These are phyloP conservation scores for Trypoxylon attenuatum DNA, from an alignment of 2,888 invertebrate species.

Conservation along the genomic window DNA sequence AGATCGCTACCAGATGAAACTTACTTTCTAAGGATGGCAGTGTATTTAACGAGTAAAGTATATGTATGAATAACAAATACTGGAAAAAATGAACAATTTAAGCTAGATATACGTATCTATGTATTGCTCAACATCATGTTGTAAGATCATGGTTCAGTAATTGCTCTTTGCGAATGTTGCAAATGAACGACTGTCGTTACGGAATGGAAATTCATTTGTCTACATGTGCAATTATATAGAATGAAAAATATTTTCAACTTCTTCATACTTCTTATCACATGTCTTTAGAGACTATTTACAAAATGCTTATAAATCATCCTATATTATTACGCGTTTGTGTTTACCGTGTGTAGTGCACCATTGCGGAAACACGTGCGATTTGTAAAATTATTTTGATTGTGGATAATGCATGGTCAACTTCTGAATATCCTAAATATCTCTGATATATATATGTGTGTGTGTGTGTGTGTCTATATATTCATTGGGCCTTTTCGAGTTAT, in stretches of 20 bases:
- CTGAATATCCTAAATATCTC: slow-evolving; percentile 5
- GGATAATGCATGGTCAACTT: slow-evolving; percentile 30
- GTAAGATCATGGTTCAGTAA: too few species aligned
- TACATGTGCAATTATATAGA: too few species aligned
- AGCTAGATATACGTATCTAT: too few species aligned
- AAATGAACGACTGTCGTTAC: too few species aligned
- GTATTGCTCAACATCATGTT: too few species aligned
- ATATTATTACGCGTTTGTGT: too few species aligned
- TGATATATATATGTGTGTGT: slow-evolving; percentile 9
- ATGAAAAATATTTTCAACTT: neutral
- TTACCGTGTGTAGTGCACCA: slow-evolving; percentile 17
- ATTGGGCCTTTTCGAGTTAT: slow-evolving; percentile 1
- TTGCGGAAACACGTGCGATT: slow-evolving; percentile 26
- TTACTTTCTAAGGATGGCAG: slow-evolving; percentile 38
- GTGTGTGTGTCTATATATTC: slow-evolving; percentile 17
- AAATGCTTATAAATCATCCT: slow-evolving; percentile 22
- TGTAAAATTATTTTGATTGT: slow-evolving; percentile 43
- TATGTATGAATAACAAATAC: too few species aligned
- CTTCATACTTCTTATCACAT: slow-evolving; percentile 43
- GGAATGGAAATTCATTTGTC: too few species aligned
- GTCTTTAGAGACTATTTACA: slow-evolving; percentile 37
- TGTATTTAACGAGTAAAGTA: too few species aligned
- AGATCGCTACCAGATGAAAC: slow-evolving; percentile 17
- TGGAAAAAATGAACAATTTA: too few species aligned
- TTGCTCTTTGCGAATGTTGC: too few species aligned